phyloP scores from a whole-genome alignment of 2,113 vertebrate species.

The Callorhinus ursinus region DNA sequence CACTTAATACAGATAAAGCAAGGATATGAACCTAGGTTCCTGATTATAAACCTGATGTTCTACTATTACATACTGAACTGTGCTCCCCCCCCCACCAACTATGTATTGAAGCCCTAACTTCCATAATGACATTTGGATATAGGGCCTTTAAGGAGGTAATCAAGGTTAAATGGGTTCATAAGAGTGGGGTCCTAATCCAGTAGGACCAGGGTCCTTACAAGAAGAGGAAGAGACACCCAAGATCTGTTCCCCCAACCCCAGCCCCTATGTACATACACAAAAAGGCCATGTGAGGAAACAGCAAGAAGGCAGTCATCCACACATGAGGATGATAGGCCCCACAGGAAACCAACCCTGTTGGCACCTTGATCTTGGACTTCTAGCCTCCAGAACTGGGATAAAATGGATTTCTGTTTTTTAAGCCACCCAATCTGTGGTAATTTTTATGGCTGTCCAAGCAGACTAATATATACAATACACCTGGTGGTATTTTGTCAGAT shows the following conservation, averaged over 20 bases:
- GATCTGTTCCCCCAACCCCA: neutral
- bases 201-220: neutral
- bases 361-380: neutral
- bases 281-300: neutral
- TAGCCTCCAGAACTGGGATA: neutral
- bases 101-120: neutral
- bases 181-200: neutral
- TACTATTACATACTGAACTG: neutral
- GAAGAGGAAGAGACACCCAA: neutral
- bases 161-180: neutral
- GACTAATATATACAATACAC: neutral
- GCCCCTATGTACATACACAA: neutral
- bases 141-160: neutral
- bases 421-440: neutral
- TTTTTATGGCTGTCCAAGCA: neutral
- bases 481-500: neutral
- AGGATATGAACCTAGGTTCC: neutral
- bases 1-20: neutral
- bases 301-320: neutral
- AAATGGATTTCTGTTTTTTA: conserved; percentile 31
- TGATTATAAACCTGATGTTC: neutral
- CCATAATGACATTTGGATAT: neutral
- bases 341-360: neutral
- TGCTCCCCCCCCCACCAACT: neutral
- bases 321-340: neutral